phyloP scores from a whole-genome alignment of 1,140 invertebrate genomes.

The Pogonus chalceus region DNA sequence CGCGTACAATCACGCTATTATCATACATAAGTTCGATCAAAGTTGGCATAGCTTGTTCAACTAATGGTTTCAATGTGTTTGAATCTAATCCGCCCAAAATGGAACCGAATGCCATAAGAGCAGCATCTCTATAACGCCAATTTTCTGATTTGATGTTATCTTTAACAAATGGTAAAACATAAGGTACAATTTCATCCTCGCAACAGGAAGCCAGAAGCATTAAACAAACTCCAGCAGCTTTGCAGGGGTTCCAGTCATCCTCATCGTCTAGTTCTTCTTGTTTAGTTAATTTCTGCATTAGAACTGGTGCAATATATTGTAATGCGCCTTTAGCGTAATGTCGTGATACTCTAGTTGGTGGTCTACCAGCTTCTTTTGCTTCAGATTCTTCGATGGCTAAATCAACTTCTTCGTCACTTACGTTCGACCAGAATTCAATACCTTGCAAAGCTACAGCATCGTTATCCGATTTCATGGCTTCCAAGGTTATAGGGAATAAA shows the following conservation, averaged over 20 bases:
- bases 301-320: conserved; percentile 87
- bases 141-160: conserved; percentile 87
- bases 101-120: conserved; percentile 97
- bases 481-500: conserved; percentile 96
- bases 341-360: conserved; percentile 80
- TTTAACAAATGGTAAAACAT: conserved; percentile 95
- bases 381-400: conserved; percentile 90
- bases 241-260: conserved; percentile 99
- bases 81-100: conserved; percentile 90
- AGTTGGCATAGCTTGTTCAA: conserved; percentile 93
- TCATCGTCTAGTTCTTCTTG: conserved; percentile 92
- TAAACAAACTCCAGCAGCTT: conserved; percentile 97
- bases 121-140: conserved; percentile 94
- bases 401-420: conserved; percentile 98
- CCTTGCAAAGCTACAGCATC: conserved; percentile 96
- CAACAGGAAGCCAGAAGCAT: conserved; percentile 96
- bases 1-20: conserved; percentile 81
- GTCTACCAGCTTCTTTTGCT: conserved; percentile 79
- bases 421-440: conserved; percentile 99
- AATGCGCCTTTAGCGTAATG: conserved; percentile 95
- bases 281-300: conserved; percentile 90
- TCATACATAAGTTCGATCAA: conserved; percentile 93
- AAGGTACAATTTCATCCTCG: conserved; percentile 92
- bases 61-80: conserved; percentile 78
- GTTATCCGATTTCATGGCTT: conserved; percentile 95